Evolutionary conservation across 2,797 vertebrate species (phyloP), one percentile per base, ranked within the genome.

Genomic region (Crotalus adamanteus): DNA sequence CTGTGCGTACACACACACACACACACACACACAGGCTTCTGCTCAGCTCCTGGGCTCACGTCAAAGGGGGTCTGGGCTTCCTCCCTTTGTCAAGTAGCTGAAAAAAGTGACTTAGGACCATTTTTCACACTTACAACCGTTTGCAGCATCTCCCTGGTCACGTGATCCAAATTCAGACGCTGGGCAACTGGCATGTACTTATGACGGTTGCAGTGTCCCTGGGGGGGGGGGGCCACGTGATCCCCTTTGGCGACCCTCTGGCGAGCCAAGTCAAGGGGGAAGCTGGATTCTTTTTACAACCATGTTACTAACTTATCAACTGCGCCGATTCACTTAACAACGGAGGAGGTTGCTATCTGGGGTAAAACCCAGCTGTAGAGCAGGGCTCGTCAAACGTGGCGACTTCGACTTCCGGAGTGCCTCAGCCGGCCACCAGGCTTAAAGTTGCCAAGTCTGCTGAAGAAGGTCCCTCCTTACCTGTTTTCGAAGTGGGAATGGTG

Each of bases 401-500:
- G 69, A 73, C 16, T 73, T 37, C n/a, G 6, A 4, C n/a, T 31
- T 31, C n/a, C 2, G 6, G 63, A n/a, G 3, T 6, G n/a, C 4
- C 28, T 13, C 1, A 11, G 26, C 61, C 61, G 0, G 9, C 11
- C 61, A 8, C 6, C 6, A 22, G 59, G 11, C 61, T 63, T 11
- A 63, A 63, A 73, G 65, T 3, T 16, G 65, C 65, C 13, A 37
- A 37, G 37, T 37, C 37, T 37, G 31, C 69, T 78, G 73, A 4
- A 11, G 42, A 8, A 4, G 5, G 2, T 1, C 7, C 51, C 28
- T 22, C 2, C 69, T 59, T 91, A 99, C 99, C 93, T 98, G 96
- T 99, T 99, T 55, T 93, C 96, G 96, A 98, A 99, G 0, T 95
- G 61, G 0, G 95, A 87, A 2, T 20, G 69, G 92, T 99, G 98